Percentiles rank a stretch among this genome's conserved stretches.
phyloP scores from a whole-genome alignment of 2,888 invertebrate genomes.

The Eristalinus sepulchralis region DNA sequence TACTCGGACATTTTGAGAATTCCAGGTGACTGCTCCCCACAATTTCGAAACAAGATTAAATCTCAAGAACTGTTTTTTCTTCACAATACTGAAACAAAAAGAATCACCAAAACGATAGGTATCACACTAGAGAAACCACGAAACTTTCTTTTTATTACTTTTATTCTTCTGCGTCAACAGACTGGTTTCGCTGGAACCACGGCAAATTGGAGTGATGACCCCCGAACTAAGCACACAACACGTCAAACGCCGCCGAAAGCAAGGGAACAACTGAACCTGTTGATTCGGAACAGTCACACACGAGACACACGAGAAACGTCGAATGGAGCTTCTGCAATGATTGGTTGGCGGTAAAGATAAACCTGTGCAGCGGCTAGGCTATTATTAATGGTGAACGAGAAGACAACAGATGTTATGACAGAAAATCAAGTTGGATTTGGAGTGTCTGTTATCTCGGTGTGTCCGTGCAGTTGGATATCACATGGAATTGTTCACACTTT shows the following conservation, averaged over 20 bases:
- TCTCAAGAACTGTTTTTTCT: conserved; percentile 6
- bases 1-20: conserved; percentile 40
- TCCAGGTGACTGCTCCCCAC: conserved; percentile 1
- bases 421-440: neutral
- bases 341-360: neutral
- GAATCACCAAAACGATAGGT: neutral
- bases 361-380: neutral
- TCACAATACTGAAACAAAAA: conserved; percentile 4
- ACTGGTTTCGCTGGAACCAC: conserved; percentile 20
- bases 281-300: neutral
- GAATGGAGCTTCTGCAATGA: neutral
- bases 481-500: conserved; percentile 6
- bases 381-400: neutral
- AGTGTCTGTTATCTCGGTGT: neutral
- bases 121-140: conserved; percentile 4
- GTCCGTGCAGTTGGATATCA: neutral
- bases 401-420: neutral
- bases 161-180: neutral
- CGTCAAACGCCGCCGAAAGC: conserved; percentile 37
- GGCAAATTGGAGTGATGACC: neutral
- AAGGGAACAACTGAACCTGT: conserved; percentile 35
- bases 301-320: neutral
- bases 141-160: conserved; percentile 36
- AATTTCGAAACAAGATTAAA: conserved; percentile 12
- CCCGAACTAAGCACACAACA: neutral